Percentiles rank a stretch among this genome's conserved stretches.
Conservation (phyloP, 1,140 invertebrate species). For the Lucilia sericata region DNA sequence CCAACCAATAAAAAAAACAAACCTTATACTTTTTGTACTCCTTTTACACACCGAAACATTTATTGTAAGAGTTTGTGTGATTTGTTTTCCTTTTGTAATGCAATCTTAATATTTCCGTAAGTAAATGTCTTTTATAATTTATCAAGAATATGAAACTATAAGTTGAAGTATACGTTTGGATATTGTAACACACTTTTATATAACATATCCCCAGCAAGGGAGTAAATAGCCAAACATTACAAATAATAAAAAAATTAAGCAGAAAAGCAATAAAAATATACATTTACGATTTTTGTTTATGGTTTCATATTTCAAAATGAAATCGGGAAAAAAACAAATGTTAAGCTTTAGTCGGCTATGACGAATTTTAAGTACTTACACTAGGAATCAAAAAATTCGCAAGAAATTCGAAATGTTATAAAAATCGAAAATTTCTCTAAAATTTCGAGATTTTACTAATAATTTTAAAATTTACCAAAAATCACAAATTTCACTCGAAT, state of each 20-base stretch:
- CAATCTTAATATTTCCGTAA: slow-evolving; percentile 13
- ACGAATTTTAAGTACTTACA: too few species aligned
- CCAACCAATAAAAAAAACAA: neutral
- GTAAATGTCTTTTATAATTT: slow-evolving; percentile 21
- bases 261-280: slow-evolving; percentile 1
- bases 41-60: neutral
- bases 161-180: neutral
- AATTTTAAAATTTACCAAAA: too few species aligned
- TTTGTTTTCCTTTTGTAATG: neutral
- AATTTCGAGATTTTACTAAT: too few species aligned
- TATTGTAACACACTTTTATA: neutral
- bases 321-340: too few species aligned
- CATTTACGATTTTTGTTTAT: slow-evolving; percentile 1
- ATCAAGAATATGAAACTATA: slow-evolving; percentile 3
- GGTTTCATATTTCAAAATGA: neutral
- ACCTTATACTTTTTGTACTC: neutral
- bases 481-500: too few species aligned
- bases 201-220: neutral
- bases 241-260: neutral
- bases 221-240: neutral
- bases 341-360: too few species aligned
- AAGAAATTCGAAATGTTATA: too few species aligned
- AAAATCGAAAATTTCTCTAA: too few species aligned
- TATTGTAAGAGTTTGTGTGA: neutral
- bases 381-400: too few species aligned